These are phyloP conservation scores for Dinocampus coccinellae DNA, from an alignment of 2,888 invertebrate species.

Conservation along the genomic window DNA sequence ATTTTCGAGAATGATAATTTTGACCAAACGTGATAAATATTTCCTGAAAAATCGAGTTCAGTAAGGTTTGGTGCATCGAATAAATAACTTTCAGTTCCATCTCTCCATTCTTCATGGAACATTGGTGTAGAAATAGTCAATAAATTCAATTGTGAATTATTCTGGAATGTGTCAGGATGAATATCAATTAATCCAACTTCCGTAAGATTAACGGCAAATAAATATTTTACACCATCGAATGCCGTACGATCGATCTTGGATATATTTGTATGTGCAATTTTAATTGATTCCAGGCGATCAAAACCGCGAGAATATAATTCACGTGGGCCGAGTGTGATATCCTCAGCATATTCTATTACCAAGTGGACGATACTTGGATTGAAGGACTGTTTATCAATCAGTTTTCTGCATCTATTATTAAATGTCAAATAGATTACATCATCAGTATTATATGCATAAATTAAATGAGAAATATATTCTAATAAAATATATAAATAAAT, in stretches of 20 bases:
- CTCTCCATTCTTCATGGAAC: not conserved
- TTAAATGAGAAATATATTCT: not conserved
- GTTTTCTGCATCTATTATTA: conserved; percentile 74
- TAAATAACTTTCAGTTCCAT: conserved; percentile 70
- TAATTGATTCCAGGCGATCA: conserved; percentile 76
- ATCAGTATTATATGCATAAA: not conserved
- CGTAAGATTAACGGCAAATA: conserved; percentile 79
- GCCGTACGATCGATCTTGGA: conserved; percentile 77
- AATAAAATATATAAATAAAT: not conserved
- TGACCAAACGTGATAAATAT: conserved; percentile 77
- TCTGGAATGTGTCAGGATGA: conserved; percentile 79
- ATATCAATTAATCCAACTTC: conserved; percentile 77
- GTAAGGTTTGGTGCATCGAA: conserved; percentile 76
- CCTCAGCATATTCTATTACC: conserved; percentile 76
- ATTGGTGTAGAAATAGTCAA: conserved; percentile 74
- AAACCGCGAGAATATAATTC: conserved; percentile 72
- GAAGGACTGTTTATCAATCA: conserved; percentile 78
- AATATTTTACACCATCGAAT: conserved; percentile 77
- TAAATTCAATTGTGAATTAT: conserved; percentile 76
- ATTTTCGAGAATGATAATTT: conserved; percentile 77
- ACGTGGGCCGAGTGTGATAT: conserved; percentile 59
- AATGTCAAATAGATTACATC: not conserved
- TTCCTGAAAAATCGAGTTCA: conserved; percentile 80
- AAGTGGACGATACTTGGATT: conserved; percentile 77
- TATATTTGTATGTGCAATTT: conserved; percentile 79